Percentiles rank a stretch among this genome's conserved stretches.
These are phyloP conservation scores for Aphidius ervi DNA, from an alignment of 1,140 invertebrate species.

Conservation along the genomic window DNA sequence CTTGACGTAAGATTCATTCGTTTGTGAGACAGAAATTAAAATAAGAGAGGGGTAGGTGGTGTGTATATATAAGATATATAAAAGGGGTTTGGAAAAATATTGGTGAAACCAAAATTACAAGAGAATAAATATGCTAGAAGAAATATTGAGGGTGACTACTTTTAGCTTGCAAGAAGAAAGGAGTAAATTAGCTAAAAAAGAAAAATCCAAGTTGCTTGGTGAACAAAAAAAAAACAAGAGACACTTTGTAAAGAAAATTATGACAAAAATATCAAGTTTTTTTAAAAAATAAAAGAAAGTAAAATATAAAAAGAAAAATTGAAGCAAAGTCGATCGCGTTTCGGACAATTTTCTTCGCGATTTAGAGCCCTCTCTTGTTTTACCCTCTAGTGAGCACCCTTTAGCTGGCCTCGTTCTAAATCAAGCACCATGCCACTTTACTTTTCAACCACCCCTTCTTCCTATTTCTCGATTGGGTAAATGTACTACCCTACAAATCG, in stretches of 20 bases:
- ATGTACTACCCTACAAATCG: not conserved
- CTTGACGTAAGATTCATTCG: slow-evolving; percentile 6
- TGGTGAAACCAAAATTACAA: slow-evolving; percentile 42
- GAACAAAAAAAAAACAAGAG: not conserved
- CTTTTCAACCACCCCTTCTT: slow-evolving; percentile 15
- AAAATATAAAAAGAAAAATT: slow-evolving; percentile 20
- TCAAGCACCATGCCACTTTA: slow-evolving; percentile 28
- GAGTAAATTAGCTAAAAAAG: too few species aligned
- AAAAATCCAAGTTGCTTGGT: too few species aligned
- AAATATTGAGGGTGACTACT: not conserved
- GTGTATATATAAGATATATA: slow-evolving; percentile 21
- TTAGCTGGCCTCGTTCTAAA: slow-evolving; percentile 33
- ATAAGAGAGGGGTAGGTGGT: not conserved
- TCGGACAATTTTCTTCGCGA: slow-evolving; percentile 32
- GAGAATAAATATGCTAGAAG: slow-evolving; percentile 20
- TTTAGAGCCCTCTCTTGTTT: slow-evolving; percentile 37
- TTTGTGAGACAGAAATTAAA: not conserved
- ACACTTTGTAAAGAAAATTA: too few species aligned
- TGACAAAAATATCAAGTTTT: too few species aligned
- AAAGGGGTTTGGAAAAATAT: slow-evolving; percentile 8
- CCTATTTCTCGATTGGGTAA: not conserved
- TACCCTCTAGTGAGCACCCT: slow-evolving; percentile 31
- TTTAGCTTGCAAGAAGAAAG: not conserved
- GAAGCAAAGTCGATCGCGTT: slow-evolving; percentile 34
- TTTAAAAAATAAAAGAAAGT: not conserved